Percentiles rank a stretch among this genome's conserved stretches.
phyloP scores from a whole-genome alignment of 2,797 vertebrate species.

The Crenuchus spilurus region DNA sequence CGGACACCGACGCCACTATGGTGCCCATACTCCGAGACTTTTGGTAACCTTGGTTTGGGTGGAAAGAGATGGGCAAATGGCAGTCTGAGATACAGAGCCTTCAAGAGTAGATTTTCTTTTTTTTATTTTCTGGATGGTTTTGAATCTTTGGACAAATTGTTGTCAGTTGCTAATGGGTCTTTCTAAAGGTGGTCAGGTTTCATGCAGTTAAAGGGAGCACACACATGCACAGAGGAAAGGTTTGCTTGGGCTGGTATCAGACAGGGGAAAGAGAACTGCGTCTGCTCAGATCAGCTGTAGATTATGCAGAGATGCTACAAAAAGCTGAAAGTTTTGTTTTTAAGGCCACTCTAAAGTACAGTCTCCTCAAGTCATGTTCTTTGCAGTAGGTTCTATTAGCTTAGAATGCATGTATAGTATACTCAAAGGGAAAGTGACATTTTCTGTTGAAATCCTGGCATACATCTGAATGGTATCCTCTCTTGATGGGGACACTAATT shows the following conservation, averaged over 20 bases:
- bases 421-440: neutral
- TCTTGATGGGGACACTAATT: neutral
- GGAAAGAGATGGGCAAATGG: conserved; percentile 45
- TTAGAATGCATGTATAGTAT: neutral
- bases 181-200: conserved; percentile 40
- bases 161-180: conserved; percentile 43
- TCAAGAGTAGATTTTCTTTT: conserved; percentile 4
- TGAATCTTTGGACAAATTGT: conserved; percentile 24
- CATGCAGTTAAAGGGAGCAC: conserved; percentile 51
- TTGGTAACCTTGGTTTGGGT: conserved; percentile 54
- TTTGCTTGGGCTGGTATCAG: conserved; percentile 39
- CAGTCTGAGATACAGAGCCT: conserved; percentile 35
- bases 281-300: neutral
- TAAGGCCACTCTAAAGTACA: neutral
- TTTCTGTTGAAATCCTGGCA: neutral
- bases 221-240: conserved; percentile 48
- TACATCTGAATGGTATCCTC: neutral
- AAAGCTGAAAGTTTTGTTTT: neutral
- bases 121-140: conserved; percentile 28
- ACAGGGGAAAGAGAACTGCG: neutral
- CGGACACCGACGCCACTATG: conserved; percentile 47
- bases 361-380: neutral
- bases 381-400: neutral
- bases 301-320: conserved; percentile 6
- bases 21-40: conserved; percentile 46